phyloP scores from a whole-genome alignment of 2,797 vertebrate species.

The Molossus alvarezi region DNA sequence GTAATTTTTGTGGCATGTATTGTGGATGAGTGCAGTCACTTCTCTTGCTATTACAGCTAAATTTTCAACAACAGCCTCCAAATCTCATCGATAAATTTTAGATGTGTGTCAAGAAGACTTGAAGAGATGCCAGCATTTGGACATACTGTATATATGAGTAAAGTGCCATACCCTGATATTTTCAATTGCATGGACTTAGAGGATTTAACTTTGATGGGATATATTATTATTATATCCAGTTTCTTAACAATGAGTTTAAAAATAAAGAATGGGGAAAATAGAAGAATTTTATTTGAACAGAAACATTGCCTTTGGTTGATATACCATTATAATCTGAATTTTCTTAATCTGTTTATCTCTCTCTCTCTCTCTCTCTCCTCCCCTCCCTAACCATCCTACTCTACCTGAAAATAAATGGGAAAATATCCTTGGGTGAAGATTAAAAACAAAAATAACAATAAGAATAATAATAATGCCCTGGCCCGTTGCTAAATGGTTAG shows the following conservation, averaged over 20 bases:
- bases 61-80: constrained; percentile 71
- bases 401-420: too few species aligned
- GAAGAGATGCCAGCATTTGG: constrained; percentile 51
- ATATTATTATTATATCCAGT: background rate
- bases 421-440: too few species aligned
- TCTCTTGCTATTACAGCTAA: constrained; percentile 65
- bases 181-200: constrained; percentile 35
- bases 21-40: constrained; percentile 54
- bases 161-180: background rate
- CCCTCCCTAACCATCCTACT: too few species aligned
- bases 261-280: background rate
- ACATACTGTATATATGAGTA: background rate
- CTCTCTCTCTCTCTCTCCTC: too few species aligned
- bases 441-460: too few species aligned
- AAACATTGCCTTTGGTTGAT: background rate
- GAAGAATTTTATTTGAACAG: background rate
- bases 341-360: too few species aligned
- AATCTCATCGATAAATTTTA: constrained; percentile 61
- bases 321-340: background rate
- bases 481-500: too few species aligned
- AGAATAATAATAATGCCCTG: too few species aligned
- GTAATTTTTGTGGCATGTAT: constrained; percentile 48
- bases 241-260: background rate
- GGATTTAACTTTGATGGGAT: constrained; percentile 14
- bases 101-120: constrained; percentile 36